A percentile compares a stretch with the other conserved stretches of the same genome.
Evolutionary conservation across 2,797 vertebrate species (phyloP).

Genomic region (Tangara arthus): DNA sequence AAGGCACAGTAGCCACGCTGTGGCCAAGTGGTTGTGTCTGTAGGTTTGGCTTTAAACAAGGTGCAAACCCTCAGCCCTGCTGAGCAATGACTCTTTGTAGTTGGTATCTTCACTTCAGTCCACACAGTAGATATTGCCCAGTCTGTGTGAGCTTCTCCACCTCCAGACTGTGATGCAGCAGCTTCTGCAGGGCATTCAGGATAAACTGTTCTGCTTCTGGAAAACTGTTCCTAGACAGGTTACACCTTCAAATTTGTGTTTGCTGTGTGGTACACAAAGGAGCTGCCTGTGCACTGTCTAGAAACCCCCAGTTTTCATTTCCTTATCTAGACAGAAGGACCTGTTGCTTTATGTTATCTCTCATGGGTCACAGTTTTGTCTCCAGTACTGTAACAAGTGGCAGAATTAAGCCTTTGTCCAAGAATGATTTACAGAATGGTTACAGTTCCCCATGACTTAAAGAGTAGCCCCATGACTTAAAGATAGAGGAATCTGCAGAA

Average conservation of each 20-base stretch:
- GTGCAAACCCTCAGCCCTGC: not conserved
- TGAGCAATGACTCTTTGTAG: not conserved
- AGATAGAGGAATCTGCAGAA: not conserved
- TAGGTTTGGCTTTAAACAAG: not conserved
- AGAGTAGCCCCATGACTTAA: too few relatives aligned
- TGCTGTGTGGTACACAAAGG: fast-evolving
- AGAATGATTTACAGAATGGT: not conserved
- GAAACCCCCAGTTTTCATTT: not conserved
- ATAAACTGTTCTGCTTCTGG: not conserved
- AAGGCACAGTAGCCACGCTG: not conserved
- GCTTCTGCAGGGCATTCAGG: not conserved
- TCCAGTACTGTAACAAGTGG: not conserved
- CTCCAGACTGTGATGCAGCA: not conserved
- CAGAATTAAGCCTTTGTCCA: not conserved
- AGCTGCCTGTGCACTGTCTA: not conserved
- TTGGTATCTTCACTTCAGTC: not conserved
- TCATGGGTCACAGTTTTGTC: not conserved
- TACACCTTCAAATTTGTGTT: not conserved
- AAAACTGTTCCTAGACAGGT: not conserved
- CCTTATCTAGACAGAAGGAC: not conserved
- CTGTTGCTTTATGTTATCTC: not conserved
- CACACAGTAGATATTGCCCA: not conserved
- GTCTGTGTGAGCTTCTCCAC: not conserved
- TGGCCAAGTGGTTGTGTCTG: not conserved
- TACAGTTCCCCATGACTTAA: not conserved